Percentiles rank a stretch among this genome's conserved stretches.
Conservation (phyloP, 2,888 invertebrate species). For the Drosophila anomelani region DNA sequence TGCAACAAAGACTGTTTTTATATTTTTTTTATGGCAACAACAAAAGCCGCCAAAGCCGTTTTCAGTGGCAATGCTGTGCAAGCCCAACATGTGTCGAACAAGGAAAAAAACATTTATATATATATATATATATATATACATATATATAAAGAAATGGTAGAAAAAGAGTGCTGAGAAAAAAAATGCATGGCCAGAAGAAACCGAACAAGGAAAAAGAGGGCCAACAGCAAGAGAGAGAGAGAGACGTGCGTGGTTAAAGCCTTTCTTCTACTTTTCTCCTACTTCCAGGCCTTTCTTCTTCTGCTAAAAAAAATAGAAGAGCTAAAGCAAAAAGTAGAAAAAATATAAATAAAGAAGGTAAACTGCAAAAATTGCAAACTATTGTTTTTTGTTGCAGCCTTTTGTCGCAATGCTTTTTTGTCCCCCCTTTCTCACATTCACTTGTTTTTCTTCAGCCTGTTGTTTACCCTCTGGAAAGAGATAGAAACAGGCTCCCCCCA, state of each 20-base stretch:
- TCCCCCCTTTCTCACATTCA: background rate
- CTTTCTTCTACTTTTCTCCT: background rate
- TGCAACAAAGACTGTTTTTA: slow-evolving; percentile 65
- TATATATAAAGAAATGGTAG: background rate
- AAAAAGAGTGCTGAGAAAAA: background rate
- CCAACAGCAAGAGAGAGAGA: slow-evolving; percentile 13
- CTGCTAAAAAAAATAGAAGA: slow-evolving; percentile 12
- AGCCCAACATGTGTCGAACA: slow-evolving; percentile 20
- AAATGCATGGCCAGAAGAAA: slow-evolving; percentile 10
- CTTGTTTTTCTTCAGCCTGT: slow-evolving; percentile 4
- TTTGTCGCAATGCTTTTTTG: slow-evolving; percentile 53
- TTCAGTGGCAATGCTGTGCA: slow-evolving; percentile 45
- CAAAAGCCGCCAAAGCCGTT: slow-evolving; percentile 48
- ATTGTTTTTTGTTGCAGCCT: slow-evolving; percentile 58
- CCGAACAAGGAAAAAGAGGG: slow-evolving; percentile 7
- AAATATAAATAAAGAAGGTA: slow-evolving; percentile 19
- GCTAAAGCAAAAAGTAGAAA: background rate
- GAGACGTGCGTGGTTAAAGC: slow-evolving; percentile 11
- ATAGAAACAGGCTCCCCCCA: background rate
- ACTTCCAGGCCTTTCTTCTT: background rate
- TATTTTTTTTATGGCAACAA: slow-evolving; percentile 62
- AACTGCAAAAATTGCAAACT: slow-evolving; percentile 49
- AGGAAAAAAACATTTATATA: background rate
- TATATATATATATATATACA: background rate
- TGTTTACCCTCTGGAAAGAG: slow-evolving; percentile 17